Evolutionary conservation across 2,888 invertebrate genomes (phyloP).

Genomic region (Atrina japonica): DNA sequence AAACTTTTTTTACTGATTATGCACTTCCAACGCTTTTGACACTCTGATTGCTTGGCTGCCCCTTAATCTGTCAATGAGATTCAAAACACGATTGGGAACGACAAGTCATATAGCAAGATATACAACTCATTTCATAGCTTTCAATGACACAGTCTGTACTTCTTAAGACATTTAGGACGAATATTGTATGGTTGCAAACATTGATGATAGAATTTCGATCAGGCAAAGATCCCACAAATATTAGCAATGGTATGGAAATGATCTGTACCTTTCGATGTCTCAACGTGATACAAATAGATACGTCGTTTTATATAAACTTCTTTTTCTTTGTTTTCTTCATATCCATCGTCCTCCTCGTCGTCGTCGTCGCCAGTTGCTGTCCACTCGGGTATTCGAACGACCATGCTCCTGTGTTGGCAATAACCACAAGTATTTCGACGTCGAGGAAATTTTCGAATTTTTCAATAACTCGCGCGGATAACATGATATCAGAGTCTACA

Average conservation of each 20-base stretch:
- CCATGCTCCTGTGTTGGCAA: too few species aligned
- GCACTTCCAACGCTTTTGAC: constrained; percentile 35
- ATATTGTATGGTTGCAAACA: constrained; percentile 36
- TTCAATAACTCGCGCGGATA: too few species aligned
- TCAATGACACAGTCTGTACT: constrained; percentile 7
- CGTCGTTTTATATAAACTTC: constrained; percentile 25
- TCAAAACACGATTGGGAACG: constrained; percentile 32
- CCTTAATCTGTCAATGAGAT: constrained; percentile 16
- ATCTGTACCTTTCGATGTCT: constrained; percentile 9
- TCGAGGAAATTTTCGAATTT: too few species aligned
- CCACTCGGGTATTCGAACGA: too few species aligned
- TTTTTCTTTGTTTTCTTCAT: too few species aligned
- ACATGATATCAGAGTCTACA: too few species aligned
- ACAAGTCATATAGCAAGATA: constrained; percentile 34
- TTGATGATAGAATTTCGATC: constrained; percentile 22
- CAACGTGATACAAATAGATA: constrained; percentile 34
- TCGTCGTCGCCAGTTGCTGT: constrained; percentile 6
- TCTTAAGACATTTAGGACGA: constrained; percentile 21
- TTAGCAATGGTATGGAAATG: constrained; percentile 32
- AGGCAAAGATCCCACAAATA: constrained; percentile 28
- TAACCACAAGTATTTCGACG: too few species aligned
- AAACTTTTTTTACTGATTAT: constrained; percentile 22
- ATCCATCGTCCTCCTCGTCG: neutral
- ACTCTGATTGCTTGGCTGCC: constrained; percentile 20
- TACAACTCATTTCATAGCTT: constrained; percentile 28